Percentiles rank a stretch among this genome's conserved stretches.
Conservation (phyloP, 2,113 vertebrate genomes). For the Marmota monax region DNA sequence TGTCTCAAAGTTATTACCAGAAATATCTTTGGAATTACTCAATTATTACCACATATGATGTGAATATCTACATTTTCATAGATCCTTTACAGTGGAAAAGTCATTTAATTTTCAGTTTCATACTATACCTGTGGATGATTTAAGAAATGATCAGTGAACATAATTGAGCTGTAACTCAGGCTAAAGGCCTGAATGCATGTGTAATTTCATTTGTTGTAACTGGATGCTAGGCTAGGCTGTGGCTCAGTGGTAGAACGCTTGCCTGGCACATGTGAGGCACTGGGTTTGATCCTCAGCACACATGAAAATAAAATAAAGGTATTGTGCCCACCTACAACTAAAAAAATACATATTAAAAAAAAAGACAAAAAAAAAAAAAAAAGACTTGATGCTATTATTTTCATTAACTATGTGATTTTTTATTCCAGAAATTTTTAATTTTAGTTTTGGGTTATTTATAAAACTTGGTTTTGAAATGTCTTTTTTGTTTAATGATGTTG, state of each 20-base stretch:
- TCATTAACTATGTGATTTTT: neutral
- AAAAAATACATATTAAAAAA: too few species aligned
- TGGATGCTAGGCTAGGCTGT: too few species aligned
- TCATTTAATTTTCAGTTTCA: slow-evolving; percentile 30
- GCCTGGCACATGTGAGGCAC: too few species aligned
- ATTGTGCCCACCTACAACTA: too few species aligned
- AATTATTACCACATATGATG: neutral
- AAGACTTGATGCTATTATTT: neutral
- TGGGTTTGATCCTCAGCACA: too few species aligned
- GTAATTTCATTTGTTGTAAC: neutral
- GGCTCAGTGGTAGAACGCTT: too few species aligned
- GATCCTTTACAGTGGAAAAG: neutral
- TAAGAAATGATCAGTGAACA: neutral
- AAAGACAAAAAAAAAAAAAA: too few species aligned
- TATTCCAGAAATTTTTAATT: neutral
- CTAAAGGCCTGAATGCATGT: neutral
- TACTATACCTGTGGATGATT: neutral
- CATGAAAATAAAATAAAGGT: too few species aligned
- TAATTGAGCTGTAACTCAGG: neutral
- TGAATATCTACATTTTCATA: neutral
- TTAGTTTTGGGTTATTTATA: neutral
- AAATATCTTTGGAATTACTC: neutral
- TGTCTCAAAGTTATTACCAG: neutral
- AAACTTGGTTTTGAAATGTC: neutral
- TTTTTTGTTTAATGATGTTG: too few species aligned